These are phyloP conservation scores for Drosophila histrio DNA, from an alignment of 2,888 invertebrate species.

Conservation along the genomic window DNA sequence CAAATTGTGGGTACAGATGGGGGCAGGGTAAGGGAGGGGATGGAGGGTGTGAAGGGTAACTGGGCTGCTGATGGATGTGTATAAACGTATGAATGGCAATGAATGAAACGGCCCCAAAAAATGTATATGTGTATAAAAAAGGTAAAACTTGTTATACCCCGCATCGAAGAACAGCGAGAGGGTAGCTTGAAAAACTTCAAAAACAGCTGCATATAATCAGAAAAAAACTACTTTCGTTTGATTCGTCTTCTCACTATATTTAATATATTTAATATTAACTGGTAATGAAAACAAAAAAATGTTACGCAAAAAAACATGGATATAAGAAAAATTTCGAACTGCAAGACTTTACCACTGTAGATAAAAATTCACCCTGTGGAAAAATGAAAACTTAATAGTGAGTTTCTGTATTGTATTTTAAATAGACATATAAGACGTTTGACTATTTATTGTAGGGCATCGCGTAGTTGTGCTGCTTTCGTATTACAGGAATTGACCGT, in stretches of 20 bases:
- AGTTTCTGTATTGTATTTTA: background rate
- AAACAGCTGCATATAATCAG: no score
- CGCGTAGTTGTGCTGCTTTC: background rate
- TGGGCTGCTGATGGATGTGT: constrained; percentile 29
- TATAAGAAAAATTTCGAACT: no score
- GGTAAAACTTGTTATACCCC: constrained; percentile 2
- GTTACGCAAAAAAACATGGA: no score
- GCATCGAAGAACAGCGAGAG: background rate
- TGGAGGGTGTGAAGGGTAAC: background rate
- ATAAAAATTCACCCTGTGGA: no score
- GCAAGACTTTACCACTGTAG: no score
- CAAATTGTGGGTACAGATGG: background rate
- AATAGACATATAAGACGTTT: background rate
- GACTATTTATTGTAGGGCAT: background rate
- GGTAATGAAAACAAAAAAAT: no score
- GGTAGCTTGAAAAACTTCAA: background rate
- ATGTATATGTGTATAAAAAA: constrained; percentile 5
- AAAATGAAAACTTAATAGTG: no score
- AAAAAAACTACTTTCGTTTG: no score
- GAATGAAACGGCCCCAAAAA: constrained; percentile 27
- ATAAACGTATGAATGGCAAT: constrained; percentile 40
- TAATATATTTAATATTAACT: no score
- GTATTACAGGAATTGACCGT: background rate
- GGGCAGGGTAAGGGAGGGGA: background rate
- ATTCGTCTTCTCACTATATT: no score